Conservation (phyloP, 2,888 invertebrate species). For the Chrysomela aeneicollis region DNA sequence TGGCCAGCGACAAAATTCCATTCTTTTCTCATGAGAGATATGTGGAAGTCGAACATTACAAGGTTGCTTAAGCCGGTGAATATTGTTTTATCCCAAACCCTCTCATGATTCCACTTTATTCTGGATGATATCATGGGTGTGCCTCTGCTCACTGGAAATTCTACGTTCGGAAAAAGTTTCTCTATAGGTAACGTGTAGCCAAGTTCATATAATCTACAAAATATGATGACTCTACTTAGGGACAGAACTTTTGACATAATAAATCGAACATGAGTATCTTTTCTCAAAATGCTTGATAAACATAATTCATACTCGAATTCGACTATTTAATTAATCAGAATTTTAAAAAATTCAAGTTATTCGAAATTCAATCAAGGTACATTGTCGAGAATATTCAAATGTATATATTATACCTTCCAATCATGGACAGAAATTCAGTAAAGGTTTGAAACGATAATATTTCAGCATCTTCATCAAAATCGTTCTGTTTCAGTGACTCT, state of each 20-base stretch:
- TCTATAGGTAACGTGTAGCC: not conserved
- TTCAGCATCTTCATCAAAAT: not conserved
- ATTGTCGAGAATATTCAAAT: too few species aligned
- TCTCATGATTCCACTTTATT: slow-evolving; percentile 87
- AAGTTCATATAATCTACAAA: not conserved
- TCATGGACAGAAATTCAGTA: not conserved
- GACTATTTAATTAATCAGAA: too few species aligned
- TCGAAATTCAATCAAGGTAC: too few species aligned
- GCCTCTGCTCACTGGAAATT: slow-evolving; percentile 81
- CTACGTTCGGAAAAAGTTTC: slow-evolving; percentile 70
- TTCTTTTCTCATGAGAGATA: slow-evolving; percentile 61
- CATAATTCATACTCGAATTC: too few species aligned
- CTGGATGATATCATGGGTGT: slow-evolving; percentile 67
- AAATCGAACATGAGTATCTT: too few species aligned
- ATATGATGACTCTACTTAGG: too few species aligned
- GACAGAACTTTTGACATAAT: too few species aligned
- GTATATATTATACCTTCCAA: not conserved
- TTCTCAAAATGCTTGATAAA: too few species aligned
- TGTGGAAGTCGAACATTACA: too few species aligned
- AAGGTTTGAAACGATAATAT: not conserved
- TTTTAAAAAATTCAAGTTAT: too few species aligned
- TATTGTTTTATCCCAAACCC: slow-evolving; percentile 73
- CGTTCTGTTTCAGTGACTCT: not conserved
- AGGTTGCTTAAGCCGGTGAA: too few species aligned
- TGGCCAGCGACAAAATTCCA: slow-evolving; percentile 81